Conservation (phyloP, 2,797 vertebrate species). For the Ctenochaetus hawaiiensis region DNA sequence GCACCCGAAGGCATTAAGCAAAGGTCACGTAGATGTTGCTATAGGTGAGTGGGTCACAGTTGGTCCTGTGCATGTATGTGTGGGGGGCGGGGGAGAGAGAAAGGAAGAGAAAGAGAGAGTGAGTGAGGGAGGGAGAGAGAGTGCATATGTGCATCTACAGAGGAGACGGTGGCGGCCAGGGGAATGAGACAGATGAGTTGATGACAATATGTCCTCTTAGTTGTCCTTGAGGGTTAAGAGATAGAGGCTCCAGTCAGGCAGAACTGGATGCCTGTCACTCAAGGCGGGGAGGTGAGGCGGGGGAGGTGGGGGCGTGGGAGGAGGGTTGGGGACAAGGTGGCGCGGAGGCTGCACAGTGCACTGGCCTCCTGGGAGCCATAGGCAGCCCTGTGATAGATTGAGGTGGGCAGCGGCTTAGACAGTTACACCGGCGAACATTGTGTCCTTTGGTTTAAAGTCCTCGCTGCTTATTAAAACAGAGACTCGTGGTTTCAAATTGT, state of each 20-base stretch:
- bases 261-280: slow-evolving; percentile 86
- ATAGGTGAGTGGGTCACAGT: slow-evolving; percentile 79
- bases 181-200: slow-evolving; percentile 75
- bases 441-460: slow-evolving; percentile 66
- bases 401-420: slow-evolving; percentile 69
- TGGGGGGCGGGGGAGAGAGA: slow-evolving; percentile 12
- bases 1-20: slow-evolving; percentile 76
- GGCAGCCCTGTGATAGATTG: slow-evolving; percentile 73
- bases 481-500: slow-evolving; percentile 30
- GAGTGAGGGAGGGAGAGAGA: too few relatives aligned
- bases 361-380: slow-evolving; percentile 67
- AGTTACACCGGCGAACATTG: slow-evolving; percentile 56
- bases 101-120: background rate
- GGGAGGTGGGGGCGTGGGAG: slow-evolving; percentile 18
- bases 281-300: slow-evolving; percentile 60
- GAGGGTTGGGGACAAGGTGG: slow-evolving; percentile 32
- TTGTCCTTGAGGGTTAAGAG: slow-evolving; percentile 80
- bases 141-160: slow-evolving; percentile 58
- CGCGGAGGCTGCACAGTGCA: slow-evolving; percentile 43
- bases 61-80: slow-evolving; percentile 29
- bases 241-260: slow-evolving; percentile 78
- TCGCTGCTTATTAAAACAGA: slow-evolving; percentile 43
- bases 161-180: slow-evolving; percentile 46
- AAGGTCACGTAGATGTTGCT: slow-evolving; percentile 82
- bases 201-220: slow-evolving; percentile 83